Conservation (phyloP, 2,113 vertebrate species). For the Entomyzon cyanotis region DNA sequence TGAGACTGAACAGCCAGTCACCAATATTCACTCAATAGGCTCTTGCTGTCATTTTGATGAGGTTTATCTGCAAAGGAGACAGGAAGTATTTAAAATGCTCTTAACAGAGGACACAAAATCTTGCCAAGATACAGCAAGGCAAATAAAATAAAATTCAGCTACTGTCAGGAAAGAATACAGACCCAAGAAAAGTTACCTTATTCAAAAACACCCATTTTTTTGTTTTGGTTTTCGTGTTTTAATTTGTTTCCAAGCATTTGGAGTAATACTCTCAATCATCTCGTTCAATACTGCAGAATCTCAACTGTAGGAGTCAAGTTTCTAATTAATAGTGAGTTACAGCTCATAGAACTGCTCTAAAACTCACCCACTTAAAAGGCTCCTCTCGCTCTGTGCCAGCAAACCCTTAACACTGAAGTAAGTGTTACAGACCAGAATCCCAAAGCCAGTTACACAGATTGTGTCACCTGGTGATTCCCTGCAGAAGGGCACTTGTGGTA, state of each 20-base stretch:
- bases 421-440: neutral
- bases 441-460: neutral
- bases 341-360: neutral
- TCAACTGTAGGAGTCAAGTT: neutral
- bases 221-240: neutral
- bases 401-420: neutral
- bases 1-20: neutral
- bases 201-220: fast-evolving
- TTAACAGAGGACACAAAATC: neutral
- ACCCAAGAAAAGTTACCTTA: neutral
- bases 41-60: neutral
- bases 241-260: neutral
- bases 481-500: neutral
- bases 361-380: neutral
- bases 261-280: neutral
- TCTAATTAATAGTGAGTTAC: neutral
- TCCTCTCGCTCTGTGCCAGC: neutral
- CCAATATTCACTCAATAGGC: neutral
- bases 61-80: neutral
- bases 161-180: neutral
- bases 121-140: neutral
- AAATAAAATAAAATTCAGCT: neutral
- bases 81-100: neutral
- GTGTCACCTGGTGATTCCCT: neutral
- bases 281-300: neutral